A percentile compares a stretch with the other conserved stretches of the same genome.
These are phyloP conservation scores for Anguilla marmorata DNA, from an alignment of 2,797 vertebrate genomes.

Conservation along the genomic window DNA sequence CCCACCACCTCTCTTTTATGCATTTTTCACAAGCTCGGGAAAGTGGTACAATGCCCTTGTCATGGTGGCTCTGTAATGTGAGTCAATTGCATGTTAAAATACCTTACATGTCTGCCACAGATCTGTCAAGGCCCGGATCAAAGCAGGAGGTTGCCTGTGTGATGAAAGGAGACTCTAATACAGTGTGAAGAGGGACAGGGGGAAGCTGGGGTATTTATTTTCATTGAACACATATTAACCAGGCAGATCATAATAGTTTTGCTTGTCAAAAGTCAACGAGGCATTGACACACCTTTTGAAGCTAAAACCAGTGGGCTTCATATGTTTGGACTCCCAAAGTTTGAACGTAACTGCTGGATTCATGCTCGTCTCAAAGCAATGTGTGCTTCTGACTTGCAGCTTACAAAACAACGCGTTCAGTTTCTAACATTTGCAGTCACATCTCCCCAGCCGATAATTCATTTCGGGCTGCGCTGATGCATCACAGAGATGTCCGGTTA, in stretches of 20 bases:
- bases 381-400: slow-evolving; percentile 32
- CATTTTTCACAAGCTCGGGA: slow-evolving; percentile 37
- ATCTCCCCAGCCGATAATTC: slow-evolving; percentile 11
- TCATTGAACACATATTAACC: slow-evolving; percentile 44
- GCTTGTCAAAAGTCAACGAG: slow-evolving; percentile 38
- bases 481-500: slow-evolving; percentile 26
- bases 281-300: slow-evolving; percentile 46
- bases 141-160: slow-evolving; percentile 51
- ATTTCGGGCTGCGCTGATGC: slow-evolving; percentile 5
- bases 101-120: slow-evolving; percentile 56
- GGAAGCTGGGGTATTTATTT: slow-evolving; percentile 53
- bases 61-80: slow-evolving; percentile 44
- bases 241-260: slow-evolving; percentile 26
- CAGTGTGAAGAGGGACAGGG: slow-evolving; percentile 34
- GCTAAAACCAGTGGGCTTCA: slow-evolving; percentile 42
- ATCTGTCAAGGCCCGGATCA: slow-evolving; percentile 58
- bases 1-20: neutral
- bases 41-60: slow-evolving; percentile 45
- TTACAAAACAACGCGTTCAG: slow-evolving; percentile 3
- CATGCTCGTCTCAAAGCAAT: slow-evolving; percentile 40
- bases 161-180: slow-evolving; percentile 51
- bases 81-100: slow-evolving; percentile 58
- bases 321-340: slow-evolving; percentile 30
- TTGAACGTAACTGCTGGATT: slow-evolving; percentile 25
- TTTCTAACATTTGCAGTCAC: slow-evolving; percentile 19